These are phyloP conservation scores for Clistopyga incitator DNA, from an alignment of 2,888 invertebrate genomes.

Conservation along the genomic window DNA sequence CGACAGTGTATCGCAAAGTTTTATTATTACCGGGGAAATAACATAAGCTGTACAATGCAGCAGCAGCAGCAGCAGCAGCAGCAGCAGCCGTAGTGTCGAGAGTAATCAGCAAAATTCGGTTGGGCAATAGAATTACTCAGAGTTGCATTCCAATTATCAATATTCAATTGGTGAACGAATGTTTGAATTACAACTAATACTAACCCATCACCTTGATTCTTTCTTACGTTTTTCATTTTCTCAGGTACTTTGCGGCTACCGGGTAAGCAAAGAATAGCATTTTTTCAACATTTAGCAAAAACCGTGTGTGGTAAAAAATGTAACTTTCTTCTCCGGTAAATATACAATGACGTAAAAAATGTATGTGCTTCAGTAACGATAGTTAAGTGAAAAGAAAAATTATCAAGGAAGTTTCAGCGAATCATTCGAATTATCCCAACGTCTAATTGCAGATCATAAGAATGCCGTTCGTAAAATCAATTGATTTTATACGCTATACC, in stretches of 20 bases:
- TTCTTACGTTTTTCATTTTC: conserved; percentile 22
- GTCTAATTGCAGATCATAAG: too few relatives aligned
- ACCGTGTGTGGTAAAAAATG: not conserved
- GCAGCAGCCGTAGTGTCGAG: conserved; percentile 1
- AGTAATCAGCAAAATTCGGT: conserved; percentile 32
- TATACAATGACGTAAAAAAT: not conserved
- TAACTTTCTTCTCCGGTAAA: not conserved
- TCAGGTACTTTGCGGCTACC: conserved; percentile 6
- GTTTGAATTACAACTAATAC: conserved; percentile 58
- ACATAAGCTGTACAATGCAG: conserved; percentile 26
- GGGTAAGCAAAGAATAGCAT: not conserved
- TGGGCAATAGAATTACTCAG: conserved; percentile 30
- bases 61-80: conserved; percentile 11
- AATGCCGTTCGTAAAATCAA: too few relatives aligned
- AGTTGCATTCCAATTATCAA: conserved; percentile 51
- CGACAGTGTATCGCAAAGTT: not conserved
- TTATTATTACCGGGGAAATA: conserved; percentile 5
- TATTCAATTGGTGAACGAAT: conserved; percentile 58
- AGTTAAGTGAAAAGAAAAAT: not conserved
- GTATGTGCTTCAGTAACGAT: not conserved
- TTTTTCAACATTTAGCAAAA: not conserved
- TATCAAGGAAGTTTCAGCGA: too few relatives aligned
- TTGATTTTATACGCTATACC: too few relatives aligned
- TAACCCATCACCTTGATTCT: conserved; percentile 46
- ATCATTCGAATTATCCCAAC: too few relatives aligned